Percentiles rank a stretch among this genome's conserved stretches.
Conservation (phyloP, 2,797 vertebrate genomes). For the Podarcis siculus region DNA sequence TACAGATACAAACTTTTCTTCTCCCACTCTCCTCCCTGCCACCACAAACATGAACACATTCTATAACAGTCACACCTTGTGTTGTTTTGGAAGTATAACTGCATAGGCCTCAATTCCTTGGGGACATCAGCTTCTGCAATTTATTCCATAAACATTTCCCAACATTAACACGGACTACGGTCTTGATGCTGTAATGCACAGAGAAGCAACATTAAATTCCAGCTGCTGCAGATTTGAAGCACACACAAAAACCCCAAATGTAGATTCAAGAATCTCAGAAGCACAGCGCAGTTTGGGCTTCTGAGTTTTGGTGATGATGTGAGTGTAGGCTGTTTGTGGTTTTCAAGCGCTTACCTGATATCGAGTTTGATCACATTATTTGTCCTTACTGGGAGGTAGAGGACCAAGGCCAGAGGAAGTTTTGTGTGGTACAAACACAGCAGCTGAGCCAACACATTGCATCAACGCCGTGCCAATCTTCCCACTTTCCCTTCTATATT, state of each 20-base stretch:
- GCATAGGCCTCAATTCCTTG: constrained; percentile 24
- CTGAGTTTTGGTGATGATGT: not conserved
- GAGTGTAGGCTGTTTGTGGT: not conserved
- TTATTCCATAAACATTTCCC: not conserved
- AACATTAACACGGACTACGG: not conserved
- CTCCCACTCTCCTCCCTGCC: not conserved
- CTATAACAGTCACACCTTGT: constrained; percentile 40
- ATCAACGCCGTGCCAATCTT: too few species aligned
- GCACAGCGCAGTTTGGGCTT: too few species aligned
- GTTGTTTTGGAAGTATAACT: not conserved
- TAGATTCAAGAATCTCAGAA: not conserved
- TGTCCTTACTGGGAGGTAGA: too few species aligned
- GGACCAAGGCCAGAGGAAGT: too few species aligned
- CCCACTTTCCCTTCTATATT: too few species aligned
- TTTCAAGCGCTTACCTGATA: too few species aligned
- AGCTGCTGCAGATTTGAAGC: not conserved
- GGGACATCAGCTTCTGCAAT: not conserved
- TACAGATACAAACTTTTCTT: constrained; percentile 50
- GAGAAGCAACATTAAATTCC: not conserved
- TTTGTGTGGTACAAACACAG: too few species aligned
- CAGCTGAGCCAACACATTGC: too few species aligned
- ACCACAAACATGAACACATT: constrained; percentile 29
- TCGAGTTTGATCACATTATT: too few species aligned
- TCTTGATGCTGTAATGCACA: constrained; percentile 3
- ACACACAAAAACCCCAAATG: not conserved